phyloP scores from a whole-genome alignment of 2,888 invertebrate genomes.

The Sepioteuthis lessoniana region DNA sequence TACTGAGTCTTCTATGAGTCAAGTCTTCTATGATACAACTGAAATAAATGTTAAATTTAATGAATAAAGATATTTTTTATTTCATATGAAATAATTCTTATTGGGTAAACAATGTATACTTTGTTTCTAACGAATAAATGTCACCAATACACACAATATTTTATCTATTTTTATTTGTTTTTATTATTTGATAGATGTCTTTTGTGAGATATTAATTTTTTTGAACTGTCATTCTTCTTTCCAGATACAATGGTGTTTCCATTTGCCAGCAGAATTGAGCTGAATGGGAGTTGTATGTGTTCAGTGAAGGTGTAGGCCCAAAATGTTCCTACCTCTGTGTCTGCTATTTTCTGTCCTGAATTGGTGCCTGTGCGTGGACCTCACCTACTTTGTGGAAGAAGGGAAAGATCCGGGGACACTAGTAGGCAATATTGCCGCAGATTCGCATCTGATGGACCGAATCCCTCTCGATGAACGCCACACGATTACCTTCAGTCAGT shows the following conservation, averaged over 20 bases:
- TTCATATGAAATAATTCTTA: no score
- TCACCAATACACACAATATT: no score
- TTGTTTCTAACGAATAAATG: no score
- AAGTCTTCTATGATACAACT: no score
- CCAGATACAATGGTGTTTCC: not conserved
- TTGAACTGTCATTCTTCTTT: not conserved
- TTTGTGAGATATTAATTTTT: not conserved
- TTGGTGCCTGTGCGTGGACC: not conserved
- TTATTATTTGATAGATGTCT: not conserved
- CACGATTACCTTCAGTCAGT: not conserved
- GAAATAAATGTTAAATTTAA: no score
- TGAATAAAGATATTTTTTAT: no score
- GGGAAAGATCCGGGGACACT: not conserved
- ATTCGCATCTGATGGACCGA: not conserved
- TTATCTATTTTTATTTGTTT: not conserved
- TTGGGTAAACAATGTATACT: no score
- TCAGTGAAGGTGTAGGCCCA: constrained; percentile 25
- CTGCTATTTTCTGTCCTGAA: not conserved
- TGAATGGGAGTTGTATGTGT: not conserved
- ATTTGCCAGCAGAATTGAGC: not conserved
- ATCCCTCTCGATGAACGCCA: not conserved
- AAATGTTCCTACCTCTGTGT: not conserved
- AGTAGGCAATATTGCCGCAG: constrained; percentile 10
- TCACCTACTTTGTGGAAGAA: not conserved
- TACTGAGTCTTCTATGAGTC: no score